These are phyloP conservation scores for Oceanodroma tethys DNA, from an alignment of 2,113 vertebrate genomes.

Conservation along the genomic window DNA sequence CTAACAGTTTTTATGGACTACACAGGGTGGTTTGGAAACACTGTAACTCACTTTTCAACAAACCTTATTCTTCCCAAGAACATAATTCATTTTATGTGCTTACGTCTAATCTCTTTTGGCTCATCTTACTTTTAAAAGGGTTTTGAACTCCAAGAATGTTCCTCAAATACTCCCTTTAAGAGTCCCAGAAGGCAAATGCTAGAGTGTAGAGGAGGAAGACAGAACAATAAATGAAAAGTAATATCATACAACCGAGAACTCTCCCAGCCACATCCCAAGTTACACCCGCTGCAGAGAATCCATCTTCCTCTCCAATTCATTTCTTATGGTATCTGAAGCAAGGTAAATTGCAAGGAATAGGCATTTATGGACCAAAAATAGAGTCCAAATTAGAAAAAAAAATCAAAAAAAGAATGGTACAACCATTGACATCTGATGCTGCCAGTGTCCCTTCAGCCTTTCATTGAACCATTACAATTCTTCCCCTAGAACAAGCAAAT, in stretches of 20 bases:
- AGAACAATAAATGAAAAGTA: not conserved
- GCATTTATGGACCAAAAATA: not conserved
- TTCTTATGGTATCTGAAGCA: not conserved
- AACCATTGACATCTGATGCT: not conserved
- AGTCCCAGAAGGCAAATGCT: not conserved
- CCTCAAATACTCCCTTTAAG: not conserved
- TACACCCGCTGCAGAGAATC: not conserved
- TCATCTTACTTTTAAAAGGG: not conserved
- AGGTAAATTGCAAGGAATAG: not conserved
- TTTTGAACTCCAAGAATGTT: slow-evolving; percentile 28
- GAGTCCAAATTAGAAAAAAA: not conserved
- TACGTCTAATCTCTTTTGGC: not conserved
- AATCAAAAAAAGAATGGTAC: not conserved
- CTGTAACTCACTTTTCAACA: not conserved
- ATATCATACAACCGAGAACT: not conserved
- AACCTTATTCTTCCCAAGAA: not conserved
- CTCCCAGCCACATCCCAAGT: not conserved
- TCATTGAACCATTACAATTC: not conserved
- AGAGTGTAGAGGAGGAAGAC: not conserved
- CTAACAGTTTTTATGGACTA: not conserved
- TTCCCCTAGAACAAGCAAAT: not conserved
- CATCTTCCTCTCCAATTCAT: not conserved
- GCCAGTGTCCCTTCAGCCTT: not conserved
- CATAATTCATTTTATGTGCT: not conserved
- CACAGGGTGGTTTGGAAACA: not conserved